These are phyloP conservation scores for Melanophora roralis DNA, from an alignment of 2,888 invertebrate genomes.

Conservation along the genomic window DNA sequence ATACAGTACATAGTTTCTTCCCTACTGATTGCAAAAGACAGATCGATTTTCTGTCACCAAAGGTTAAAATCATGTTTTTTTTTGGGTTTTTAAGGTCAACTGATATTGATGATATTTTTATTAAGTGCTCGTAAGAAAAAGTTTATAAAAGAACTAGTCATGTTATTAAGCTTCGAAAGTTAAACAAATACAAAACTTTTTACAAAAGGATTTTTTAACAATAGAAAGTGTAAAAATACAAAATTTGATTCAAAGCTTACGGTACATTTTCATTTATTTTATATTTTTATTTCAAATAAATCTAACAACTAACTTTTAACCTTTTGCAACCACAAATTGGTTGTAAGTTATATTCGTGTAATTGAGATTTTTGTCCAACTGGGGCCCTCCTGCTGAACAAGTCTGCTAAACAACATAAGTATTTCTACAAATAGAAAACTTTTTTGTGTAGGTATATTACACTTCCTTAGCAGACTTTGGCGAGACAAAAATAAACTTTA, in stretches of 20 bases:
- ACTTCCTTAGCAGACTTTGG: constrained; percentile 38
- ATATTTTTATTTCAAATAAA: no score
- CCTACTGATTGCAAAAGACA: neutral
- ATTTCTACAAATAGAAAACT: neutral
- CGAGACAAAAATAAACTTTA: constrained; percentile 11
- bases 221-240: no score
- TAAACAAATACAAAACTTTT: no score
- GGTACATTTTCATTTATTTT: no score
- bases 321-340: constrained; percentile 15
- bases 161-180: no score
- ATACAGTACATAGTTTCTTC: neutral
- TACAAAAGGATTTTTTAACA: no score
- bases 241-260: no score
- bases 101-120: no score
- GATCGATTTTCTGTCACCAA: neutral
- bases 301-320: no score
- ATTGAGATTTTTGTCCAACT: neutral
- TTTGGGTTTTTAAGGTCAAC: neutral
- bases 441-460: constrained; percentile 7
- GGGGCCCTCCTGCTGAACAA: neutral
- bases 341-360: neutral
- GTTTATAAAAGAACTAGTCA: no score
- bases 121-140: no score
- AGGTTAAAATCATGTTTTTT: neutral
- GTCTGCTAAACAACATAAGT: neutral